Percentiles rank a stretch among this genome's conserved stretches.
phyloP scores from a whole-genome alignment of 2,797 vertebrate genomes.

The Urosaurus nigricauda region DNA sequence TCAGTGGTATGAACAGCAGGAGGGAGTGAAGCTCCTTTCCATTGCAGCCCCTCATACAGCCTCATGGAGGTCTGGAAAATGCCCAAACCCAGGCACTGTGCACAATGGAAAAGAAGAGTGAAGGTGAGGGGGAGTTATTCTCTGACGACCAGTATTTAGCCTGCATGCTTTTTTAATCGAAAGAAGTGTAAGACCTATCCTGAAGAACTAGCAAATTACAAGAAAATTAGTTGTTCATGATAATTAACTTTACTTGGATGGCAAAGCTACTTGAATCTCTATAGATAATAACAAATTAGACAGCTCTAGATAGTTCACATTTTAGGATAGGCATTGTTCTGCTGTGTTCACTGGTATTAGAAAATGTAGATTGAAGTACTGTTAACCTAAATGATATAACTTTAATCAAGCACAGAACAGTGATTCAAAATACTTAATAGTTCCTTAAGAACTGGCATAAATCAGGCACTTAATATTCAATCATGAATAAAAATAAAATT shows the following conservation, averaged over 20 bases:
- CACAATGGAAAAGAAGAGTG: too few species aligned
- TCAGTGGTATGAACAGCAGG: too few species aligned
- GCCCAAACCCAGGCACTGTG: too few species aligned
- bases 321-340: not conserved
- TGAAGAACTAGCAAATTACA: not conserved
- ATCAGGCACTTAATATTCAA: constrained; percentile 46
- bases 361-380: constrained; percentile 35
- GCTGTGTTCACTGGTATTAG: constrained; percentile 16
- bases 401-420: constrained; percentile 31
- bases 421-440: constrained; percentile 50
- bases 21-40: too few species aligned
- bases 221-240: not conserved
- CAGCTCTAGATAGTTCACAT: not conserved
- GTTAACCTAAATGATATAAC: constrained; percentile 16
- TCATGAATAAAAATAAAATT: constrained; percentile 42
- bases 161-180: not conserved
- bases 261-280: not conserved
- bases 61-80: too few species aligned
- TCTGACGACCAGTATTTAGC: not conserved
- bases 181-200: not conserved
- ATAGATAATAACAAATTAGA: not conserved
- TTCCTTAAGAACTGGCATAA: constrained; percentile 21
- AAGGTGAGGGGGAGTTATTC: not conserved
- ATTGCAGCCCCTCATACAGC: too few species aligned
- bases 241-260: not conserved